phyloP scores from a whole-genome alignment of 2,797 vertebrate genomes.

The Cynodonichthys magdalenae region DNA sequence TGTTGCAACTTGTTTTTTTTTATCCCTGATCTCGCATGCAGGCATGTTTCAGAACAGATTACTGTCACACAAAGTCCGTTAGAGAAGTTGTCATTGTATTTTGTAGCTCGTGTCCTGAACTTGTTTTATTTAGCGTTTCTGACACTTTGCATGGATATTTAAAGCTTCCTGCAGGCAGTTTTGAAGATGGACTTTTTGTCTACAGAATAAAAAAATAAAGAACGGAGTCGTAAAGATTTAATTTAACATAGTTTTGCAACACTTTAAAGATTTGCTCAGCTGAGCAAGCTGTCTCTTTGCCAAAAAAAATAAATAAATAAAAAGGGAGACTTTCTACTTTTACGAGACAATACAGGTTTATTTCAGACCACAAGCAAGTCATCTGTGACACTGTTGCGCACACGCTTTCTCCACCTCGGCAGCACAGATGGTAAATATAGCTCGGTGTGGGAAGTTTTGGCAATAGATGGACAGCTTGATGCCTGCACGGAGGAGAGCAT shows the following conservation, averaged over 20 bases:
- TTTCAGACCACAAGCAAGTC: slow-evolving; percentile 58
- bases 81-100: slow-evolving; percentile 27
- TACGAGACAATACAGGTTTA: slow-evolving; percentile 30
- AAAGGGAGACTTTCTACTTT: slow-evolving; percentile 41
- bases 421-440: slow-evolving; percentile 74
- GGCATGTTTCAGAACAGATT: slow-evolving; percentile 40
- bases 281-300: slow-evolving; percentile 18
- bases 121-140: slow-evolving; percentile 34
- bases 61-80: slow-evolving; percentile 44
- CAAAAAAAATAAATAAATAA: slow-evolving; percentile 22
- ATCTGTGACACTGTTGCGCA: slow-evolving; percentile 61
- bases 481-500: slow-evolving; percentile 59
- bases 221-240: background rate
- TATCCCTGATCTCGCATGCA: slow-evolving; percentile 17
- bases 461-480: slow-evolving; percentile 63
- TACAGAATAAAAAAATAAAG: background rate
- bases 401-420: slow-evolving; percentile 62
- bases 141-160: slow-evolving; percentile 38
- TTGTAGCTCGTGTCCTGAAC: slow-evolving; percentile 23
- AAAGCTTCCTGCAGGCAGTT: slow-evolving; percentile 12
- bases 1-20: slow-evolving; percentile 21
- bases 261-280: slow-evolving; percentile 23
- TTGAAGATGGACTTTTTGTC: slow-evolving; percentile 3
- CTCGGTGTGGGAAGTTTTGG: slow-evolving; percentile 76
- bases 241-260: background rate